phyloP scores from a whole-genome alignment of 2,797 vertebrate species.

The Hippocampus kuda region DNA sequence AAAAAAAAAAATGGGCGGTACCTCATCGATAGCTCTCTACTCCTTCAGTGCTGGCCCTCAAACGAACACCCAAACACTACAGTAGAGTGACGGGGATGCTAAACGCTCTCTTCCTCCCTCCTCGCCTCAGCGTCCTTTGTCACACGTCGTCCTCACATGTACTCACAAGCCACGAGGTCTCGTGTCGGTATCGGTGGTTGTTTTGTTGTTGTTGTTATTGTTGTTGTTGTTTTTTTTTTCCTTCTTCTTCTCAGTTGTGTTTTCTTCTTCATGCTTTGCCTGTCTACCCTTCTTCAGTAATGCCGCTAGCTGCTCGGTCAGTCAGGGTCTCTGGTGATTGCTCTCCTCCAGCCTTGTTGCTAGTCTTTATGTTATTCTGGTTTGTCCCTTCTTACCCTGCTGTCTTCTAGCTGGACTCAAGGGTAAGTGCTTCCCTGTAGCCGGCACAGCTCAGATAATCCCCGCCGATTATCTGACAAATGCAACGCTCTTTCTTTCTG shows the following conservation, averaged over 20 bases:
- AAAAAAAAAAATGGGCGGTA: slow-evolving; percentile 22
- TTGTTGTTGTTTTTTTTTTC: slow-evolving; percentile 52
- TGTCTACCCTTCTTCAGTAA: slow-evolving; percentile 77
- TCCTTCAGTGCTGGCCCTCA: slow-evolving; percentile 41
- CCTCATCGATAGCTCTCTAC: slow-evolving; percentile 35
- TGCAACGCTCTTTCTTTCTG: slow-evolving; percentile 89
- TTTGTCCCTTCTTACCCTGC: slow-evolving; percentile 99
- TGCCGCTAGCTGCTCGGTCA: slow-evolving; percentile 88
- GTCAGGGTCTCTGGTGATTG: slow-evolving; percentile 98
- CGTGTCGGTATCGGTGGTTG: slow-evolving; percentile 67
- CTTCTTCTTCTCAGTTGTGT: slow-evolving; percentile 58
- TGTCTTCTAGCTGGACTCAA: slow-evolving; percentile 99
- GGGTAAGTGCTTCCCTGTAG: slow-evolving; percentile 99
- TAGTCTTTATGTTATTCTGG: slow-evolving; percentile 99
- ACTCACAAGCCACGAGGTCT: slow-evolving; percentile 62
- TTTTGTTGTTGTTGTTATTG: slow-evolving; percentile 49
- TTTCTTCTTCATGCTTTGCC: slow-evolving; percentile 97
- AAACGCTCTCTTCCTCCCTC: slow-evolving; percentile 24
- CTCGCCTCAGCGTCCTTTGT: slow-evolving; percentile 52
- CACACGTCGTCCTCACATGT: slow-evolving; percentile 58
- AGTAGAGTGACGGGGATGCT: slow-evolving; percentile 64
- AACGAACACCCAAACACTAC: slow-evolving; percentile 60
- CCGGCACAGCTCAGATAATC: slow-evolving; percentile 99
- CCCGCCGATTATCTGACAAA: slow-evolving; percentile 99
- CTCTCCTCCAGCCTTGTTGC: slow-evolving; percentile 99